Conservation (phyloP, 2,113 vertebrate genomes). For the Brachyhypopomus occidentalis region DNA sequence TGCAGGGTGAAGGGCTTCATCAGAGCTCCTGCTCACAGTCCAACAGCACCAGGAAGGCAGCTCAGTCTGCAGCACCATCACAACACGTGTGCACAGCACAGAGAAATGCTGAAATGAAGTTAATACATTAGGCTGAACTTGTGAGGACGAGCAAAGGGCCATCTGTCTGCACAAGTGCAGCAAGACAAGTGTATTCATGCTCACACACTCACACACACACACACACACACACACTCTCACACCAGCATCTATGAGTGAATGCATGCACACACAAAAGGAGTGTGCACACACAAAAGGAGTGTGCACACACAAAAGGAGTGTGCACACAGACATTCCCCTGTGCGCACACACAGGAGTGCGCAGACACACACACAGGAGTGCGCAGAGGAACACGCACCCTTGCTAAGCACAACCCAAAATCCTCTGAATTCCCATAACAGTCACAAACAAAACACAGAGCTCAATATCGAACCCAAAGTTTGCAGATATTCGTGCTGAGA, state of each 20-base stretch:
- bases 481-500: neutral
- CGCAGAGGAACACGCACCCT: constrained; percentile 45
- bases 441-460: neutral
- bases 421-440: constrained; percentile 1
- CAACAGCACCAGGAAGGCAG: neutral
- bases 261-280: neutral
- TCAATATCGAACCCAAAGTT: constrained; percentile 19
- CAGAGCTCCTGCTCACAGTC: neutral
- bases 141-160: neutral
- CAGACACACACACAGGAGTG: too few species aligned
- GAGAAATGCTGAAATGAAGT: too few species aligned
- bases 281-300: constrained; percentile 44
- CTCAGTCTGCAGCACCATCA: neutral
- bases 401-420: neutral
- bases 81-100: neutral
- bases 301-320: too few species aligned
- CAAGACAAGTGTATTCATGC: neutral
- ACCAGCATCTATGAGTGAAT: too few species aligned
- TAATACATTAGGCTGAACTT: neutral
- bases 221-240: neutral
- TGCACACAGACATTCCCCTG: too few species aligned
- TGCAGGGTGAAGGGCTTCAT: neutral
- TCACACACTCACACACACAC: neutral
- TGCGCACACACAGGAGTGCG: too few species aligned
- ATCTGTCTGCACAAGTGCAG: neutral